phyloP scores from a whole-genome alignment of 1,140 invertebrate genomes.

The Brachionus manjavacas region DNA sequence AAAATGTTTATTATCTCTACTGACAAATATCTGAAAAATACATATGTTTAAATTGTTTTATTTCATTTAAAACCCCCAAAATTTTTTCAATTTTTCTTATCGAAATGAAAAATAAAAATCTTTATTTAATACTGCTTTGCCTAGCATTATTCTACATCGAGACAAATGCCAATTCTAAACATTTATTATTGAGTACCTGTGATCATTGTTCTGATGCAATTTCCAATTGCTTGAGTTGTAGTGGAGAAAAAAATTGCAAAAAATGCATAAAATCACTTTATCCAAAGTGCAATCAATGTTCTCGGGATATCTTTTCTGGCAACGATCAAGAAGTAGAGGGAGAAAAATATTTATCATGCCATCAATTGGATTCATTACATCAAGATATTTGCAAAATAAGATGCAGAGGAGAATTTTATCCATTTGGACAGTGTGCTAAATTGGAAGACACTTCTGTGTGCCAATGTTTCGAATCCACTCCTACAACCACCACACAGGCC shows the following conservation, averaged over 20 bases:
- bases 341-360: not conserved
- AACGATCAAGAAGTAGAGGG: not conserved
- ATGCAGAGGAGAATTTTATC: not conserved
- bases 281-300: not conserved
- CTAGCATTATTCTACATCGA: not conserved
- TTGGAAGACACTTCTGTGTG: not conserved
- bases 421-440: not conserved
- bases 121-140: not conserved
- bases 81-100: no score
- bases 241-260: not conserved
- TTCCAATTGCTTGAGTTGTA: not conserved
- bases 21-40: no score
- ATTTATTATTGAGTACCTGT: not conserved
- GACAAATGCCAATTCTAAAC: not conserved
- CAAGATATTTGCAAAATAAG: not conserved
- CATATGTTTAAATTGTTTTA: no score
- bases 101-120: no score
- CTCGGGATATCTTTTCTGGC: not conserved
- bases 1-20: no score
- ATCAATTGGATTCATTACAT: not conserved
- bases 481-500: not conserved
- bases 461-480: not conserved
- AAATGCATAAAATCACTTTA: constrained; percentile 1
- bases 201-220: not conserved
- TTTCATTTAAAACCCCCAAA: no score